Conservation (phyloP, 2,797 vertebrate species). For the Rhodeus uyekii region DNA sequence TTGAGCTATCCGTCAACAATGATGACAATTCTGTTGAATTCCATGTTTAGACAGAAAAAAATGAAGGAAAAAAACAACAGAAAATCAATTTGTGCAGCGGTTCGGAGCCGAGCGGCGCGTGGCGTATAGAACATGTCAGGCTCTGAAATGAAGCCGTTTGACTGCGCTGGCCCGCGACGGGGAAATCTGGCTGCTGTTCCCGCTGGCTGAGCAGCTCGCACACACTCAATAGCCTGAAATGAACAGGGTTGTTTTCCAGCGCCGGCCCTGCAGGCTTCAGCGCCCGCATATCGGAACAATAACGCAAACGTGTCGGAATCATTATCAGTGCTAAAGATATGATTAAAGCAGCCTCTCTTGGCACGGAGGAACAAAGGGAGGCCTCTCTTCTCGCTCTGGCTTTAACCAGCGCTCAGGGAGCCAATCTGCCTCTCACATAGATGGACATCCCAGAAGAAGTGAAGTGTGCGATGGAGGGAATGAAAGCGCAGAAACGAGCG, state of each 20-base stretch:
- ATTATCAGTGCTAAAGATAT: slow-evolving; percentile 78
- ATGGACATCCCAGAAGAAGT: slow-evolving; percentile 23
- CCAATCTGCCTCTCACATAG: slow-evolving; percentile 18
- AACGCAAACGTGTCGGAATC: slow-evolving; percentile 80
- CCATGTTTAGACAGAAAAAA: slow-evolving; percentile 54
- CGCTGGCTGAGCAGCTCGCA: slow-evolving; percentile 78
- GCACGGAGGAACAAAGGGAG: slow-evolving; percentile 17
- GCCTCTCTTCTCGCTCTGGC: slow-evolving; percentile 13
- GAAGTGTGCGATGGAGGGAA: slow-evolving; percentile 54
- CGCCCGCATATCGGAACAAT: slow-evolving; percentile 77
- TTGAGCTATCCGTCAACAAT: slow-evolving; percentile 47
- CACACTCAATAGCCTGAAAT: slow-evolving; percentile 80
- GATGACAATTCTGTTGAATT: slow-evolving; percentile 54
- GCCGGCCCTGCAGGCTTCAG: slow-evolving; percentile 74
- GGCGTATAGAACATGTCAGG: slow-evolving; percentile 62
- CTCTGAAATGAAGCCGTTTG: slow-evolving; percentile 72
- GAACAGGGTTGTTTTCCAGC: slow-evolving; percentile 78
- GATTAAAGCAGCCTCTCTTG: slow-evolving; percentile 53
- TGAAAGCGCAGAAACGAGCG: slow-evolving; percentile 51
- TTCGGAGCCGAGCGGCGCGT: slow-evolving; percentile 45
- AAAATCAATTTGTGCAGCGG: slow-evolving; percentile 60
- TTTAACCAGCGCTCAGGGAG: slow-evolving; percentile 50
- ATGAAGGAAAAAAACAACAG: slow-evolving; percentile 15
- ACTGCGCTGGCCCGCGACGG: slow-evolving; percentile 73
- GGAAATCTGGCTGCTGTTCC: slow-evolving; percentile 77